These are phyloP conservation scores for Cataglyphis livida DNA, from an alignment of 2,888 invertebrate species.

Conservation along the genomic window DNA sequence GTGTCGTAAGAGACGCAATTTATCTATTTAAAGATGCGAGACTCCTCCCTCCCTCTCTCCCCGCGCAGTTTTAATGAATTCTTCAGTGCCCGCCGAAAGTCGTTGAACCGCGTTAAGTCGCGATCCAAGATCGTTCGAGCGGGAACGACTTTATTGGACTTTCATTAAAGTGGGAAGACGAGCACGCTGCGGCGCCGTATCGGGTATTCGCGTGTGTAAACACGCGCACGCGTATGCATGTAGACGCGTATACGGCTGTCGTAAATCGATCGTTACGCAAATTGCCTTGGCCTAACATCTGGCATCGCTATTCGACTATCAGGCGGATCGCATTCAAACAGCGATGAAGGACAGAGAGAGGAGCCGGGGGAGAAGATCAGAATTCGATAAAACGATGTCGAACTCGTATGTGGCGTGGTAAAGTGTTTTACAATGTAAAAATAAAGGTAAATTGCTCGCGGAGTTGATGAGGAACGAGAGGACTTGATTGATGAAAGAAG, in stretches of 20 bases:
- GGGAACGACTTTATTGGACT: slow-evolving; percentile 72
- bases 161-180: slow-evolving; percentile 66
- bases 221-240: slow-evolving; percentile 5
- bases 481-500: slow-evolving; percentile 10
- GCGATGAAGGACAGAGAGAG: slow-evolving; percentile 37
- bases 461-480: slow-evolving; percentile 19
- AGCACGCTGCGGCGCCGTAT: slow-evolving; percentile 19
- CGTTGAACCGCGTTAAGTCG: slow-evolving; percentile 50
- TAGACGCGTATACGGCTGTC: slow-evolving; percentile 66
- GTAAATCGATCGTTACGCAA: slow-evolving; percentile 77
- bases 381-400: slow-evolving; percentile 74
- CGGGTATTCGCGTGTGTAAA: not conserved
- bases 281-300: slow-evolving; percentile 76
- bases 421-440: slow-evolving; percentile 61
- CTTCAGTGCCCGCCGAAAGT: slow-evolving; percentile 42
- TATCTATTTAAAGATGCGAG: slow-evolving; percentile 41
- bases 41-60: not conserved
- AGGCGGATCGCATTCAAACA: slow-evolving; percentile 77
- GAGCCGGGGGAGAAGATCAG: slow-evolving; percentile 64
- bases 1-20: slow-evolving; percentile 2
- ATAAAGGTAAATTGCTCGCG: slow-evolving; percentile 54
- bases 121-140: slow-evolving; percentile 59
- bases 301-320: slow-evolving; percentile 77
- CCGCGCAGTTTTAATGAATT: slow-evolving; percentile 50
- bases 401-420: slow-evolving; percentile 59